Evolutionary conservation across 2,797 vertebrate species (phyloP).

Genomic region (Chloroceryle amazona): DNA sequence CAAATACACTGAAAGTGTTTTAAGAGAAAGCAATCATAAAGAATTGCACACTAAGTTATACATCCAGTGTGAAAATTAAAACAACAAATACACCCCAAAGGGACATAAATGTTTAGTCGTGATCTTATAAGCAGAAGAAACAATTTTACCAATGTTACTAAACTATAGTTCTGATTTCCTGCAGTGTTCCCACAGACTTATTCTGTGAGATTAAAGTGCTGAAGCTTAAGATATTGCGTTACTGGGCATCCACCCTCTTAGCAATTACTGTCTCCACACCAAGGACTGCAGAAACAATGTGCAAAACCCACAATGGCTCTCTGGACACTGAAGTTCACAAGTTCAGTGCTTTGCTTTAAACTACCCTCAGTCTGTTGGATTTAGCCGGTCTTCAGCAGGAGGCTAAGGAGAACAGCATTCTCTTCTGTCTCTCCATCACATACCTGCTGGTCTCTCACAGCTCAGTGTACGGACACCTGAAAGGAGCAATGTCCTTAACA

Average conservation of each 20-base stretch:
- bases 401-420: background rate
- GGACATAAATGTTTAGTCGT: background rate
- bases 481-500: background rate
- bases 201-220: background rate
- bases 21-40: slow-evolving; percentile 24
- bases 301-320: background rate
- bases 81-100: slow-evolving; percentile 4
- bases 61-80: slow-evolving; percentile 30
- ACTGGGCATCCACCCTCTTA: background rate
- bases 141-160: background rate
- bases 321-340: background rate
- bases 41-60: background rate
- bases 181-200: background rate
- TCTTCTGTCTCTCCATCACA: background rate
- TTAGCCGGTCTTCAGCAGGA: background rate
- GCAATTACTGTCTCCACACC: background rate
- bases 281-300: background rate
- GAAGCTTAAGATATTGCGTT: background rate
- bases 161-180: background rate
- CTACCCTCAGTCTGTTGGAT: background rate
- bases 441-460: accelerated
- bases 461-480: background rate
- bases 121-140: background rate
- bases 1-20: background rate
- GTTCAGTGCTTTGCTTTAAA: background rate